These are phyloP conservation scores for Ptilonorhynchus violaceus DNA, from an alignment of 2,113 vertebrate genomes.

Conservation along the genomic window DNA sequence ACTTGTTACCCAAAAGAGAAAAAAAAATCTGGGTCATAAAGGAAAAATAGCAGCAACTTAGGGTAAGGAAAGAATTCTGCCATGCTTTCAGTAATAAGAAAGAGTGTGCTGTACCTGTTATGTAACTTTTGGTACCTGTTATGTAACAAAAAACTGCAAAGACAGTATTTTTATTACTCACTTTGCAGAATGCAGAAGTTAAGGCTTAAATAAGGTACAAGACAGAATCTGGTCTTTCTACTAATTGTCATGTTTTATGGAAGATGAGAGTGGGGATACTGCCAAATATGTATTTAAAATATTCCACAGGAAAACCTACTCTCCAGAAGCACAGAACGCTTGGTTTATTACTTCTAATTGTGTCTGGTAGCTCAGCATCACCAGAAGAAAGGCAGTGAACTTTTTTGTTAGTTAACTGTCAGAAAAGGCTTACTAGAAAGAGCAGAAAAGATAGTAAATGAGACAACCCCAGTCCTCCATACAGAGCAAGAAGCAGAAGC, in stretches of 20 bases:
- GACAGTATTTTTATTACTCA: neutral
- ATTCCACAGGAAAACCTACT: neutral
- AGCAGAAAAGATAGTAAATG: neutral
- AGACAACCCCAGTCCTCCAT: neutral
- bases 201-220: neutral
- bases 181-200: neutral
- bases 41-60: neutral
- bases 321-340: neutral
- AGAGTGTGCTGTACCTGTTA: accelerated
- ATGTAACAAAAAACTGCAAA: neutral
- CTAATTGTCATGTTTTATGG: neutral
- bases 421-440: neutral
- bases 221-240: neutral
- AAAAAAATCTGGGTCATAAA: neutral
- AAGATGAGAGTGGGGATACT: neutral
- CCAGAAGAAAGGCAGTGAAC: neutral
- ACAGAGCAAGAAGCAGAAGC: neutral
- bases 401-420: accelerated
- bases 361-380: neutral
- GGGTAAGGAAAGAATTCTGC: neutral
- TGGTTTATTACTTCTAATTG: neutral
- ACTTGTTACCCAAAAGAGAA: neutral
- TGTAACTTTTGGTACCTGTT: no score
- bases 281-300: neutral
- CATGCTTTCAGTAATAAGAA: neutral